Evolutionary conservation across 2,113 vertebrate genomes (phyloP).

Genomic region (Loxodonta africana): DNA sequence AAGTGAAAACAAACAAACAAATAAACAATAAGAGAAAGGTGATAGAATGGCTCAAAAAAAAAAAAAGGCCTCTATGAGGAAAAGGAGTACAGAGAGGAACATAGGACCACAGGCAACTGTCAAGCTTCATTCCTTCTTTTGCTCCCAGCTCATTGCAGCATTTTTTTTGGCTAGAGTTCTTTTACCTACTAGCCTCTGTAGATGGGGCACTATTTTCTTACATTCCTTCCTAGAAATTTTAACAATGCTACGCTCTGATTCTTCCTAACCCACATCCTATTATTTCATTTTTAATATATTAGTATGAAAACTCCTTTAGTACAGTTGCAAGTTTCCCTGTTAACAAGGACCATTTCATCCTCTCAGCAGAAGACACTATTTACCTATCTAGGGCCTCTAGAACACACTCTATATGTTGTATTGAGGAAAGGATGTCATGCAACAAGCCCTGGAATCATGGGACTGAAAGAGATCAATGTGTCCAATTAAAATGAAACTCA

Average conservation of each 20-base stretch:
- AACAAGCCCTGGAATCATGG: neutral
- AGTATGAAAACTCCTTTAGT: neutral
- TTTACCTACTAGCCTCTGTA: neutral
- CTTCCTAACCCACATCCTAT: neutral
- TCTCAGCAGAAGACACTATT: neutral
- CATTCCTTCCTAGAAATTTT: neutral
- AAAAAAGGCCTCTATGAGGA: neutral
- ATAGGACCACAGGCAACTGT: neutral
- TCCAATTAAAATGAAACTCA: neutral
- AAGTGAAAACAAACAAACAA: neutral
- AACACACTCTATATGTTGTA: neutral
- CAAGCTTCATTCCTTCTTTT: neutral
- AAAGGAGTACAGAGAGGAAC: neutral
- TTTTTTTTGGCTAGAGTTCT: neutral
- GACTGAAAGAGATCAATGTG: neutral
- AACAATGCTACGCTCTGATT: neutral
- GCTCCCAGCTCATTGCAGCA: neutral
- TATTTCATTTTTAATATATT: neutral
- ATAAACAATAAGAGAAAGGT: neutral
- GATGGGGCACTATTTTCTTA: neutral
- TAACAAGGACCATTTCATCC: neutral
- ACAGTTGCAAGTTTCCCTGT: neutral
- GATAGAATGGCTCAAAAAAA: neutral
- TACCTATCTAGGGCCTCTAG: neutral
- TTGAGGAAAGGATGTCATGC: neutral